Conservation (phyloP, 2,113 vertebrate species). For the Paralichthys olivaceus region DNA sequence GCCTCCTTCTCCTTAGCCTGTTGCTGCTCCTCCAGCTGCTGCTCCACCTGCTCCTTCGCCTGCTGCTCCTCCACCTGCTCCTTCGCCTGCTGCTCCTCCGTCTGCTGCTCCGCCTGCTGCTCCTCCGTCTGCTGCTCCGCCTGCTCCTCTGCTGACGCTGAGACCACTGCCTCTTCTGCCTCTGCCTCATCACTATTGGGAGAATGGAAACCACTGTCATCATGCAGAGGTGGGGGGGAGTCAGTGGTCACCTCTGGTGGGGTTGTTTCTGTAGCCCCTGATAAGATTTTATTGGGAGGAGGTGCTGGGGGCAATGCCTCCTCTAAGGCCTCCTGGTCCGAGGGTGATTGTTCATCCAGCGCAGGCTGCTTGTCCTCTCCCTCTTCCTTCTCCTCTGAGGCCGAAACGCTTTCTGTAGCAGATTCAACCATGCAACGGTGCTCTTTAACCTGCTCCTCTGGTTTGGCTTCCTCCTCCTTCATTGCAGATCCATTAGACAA, state of each 20-base stretch:
- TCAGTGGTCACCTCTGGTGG: not conserved
- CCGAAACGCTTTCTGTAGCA: constrained; percentile 18
- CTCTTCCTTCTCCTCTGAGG: constrained; percentile 35
- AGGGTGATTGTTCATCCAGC: constrained; percentile 4
- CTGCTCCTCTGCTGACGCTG: not conserved
- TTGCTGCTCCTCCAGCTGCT: not conserved
- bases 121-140: not conserved
- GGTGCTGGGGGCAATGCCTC: not conserved
- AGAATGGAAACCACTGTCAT: constrained; percentile 60
- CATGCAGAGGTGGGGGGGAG: constrained; percentile 19
- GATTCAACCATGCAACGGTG: not conserved
- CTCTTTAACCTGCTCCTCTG: constrained; percentile 8
- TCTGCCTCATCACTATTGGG: constrained; percentile 32
- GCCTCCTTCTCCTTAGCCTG: no score
- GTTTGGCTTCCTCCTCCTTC: constrained; percentile 38
- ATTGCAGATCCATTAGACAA: constrained; percentile 69
- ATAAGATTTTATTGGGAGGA: not conserved
- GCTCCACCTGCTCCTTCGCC: not conserved
- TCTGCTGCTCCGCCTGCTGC: not conserved
- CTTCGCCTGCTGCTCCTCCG: not conserved
- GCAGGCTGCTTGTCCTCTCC: constrained; percentile 33
- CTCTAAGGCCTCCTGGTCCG: constrained; percentile 27
- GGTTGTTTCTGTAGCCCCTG: not conserved
- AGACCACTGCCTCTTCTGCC: not conserved
- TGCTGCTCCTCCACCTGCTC: not conserved